A percentile compares a stretch with the other conserved stretches of the same genome.
These are phyloP conservation scores for Rhinoderma darwinii DNA, from an alignment of 2,113 vertebrate genomes.

Conservation along the genomic window DNA sequence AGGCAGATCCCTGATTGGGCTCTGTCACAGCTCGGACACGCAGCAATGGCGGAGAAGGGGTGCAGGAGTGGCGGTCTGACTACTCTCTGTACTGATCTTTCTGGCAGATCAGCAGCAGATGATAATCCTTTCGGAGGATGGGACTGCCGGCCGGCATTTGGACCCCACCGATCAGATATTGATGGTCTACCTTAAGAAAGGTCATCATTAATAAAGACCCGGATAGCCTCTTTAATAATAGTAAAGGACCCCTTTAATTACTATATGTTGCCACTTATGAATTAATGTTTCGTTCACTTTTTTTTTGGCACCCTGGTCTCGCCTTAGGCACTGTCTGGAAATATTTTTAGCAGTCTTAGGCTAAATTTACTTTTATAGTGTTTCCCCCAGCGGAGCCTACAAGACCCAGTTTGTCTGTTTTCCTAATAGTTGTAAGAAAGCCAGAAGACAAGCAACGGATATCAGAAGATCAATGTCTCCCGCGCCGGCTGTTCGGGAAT, in stretches of 20 bases:
- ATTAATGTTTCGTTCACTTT: neutral
- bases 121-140: too few species aligned
- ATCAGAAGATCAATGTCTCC: conserved; percentile 5
- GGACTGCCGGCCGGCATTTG: too few species aligned
- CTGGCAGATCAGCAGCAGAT: too few species aligned
- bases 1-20: too few species aligned
- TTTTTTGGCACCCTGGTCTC: neutral
- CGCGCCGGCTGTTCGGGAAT: neutral
- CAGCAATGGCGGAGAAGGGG: too few species aligned
- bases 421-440: neutral
- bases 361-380: neutral
- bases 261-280: neutral
- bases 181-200: too few species aligned
- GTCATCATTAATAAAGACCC: too few species aligned
- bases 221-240: too few species aligned
- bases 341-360: neutral
- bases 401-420: neutral
- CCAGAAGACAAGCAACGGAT: neutral
- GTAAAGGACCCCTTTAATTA: neutral
- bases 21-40: too few species aligned
- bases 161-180: too few species aligned
- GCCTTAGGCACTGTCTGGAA: neutral
- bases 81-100: too few species aligned
- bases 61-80: too few species aligned
- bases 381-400: neutral